Base-by-base conservation (phyloP, 2,113 vertebrate genomes). In the Anguilla japonica region DNA sequence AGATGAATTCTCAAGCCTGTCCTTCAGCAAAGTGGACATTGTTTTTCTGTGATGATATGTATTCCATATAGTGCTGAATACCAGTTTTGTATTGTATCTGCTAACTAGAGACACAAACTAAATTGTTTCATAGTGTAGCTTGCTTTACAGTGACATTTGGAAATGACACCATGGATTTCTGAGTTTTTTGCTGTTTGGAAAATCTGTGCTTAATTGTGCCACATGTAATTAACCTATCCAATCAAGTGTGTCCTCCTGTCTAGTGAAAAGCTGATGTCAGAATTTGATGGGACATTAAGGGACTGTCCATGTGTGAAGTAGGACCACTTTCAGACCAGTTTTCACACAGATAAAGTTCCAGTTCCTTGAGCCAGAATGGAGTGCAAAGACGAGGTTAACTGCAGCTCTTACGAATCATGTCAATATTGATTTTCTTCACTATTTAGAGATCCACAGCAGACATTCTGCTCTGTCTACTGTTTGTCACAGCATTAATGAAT, bases 121-220 rank as follows among this genome's bases (percentile, higher is more conserved):
- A 71, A 20, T n/a, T 6, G 20, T n/a, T n/a, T 71, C 9, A 75
- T 75, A 9, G 34, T 75, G n/a, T 34, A 34, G 71, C n/a, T 9
- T 34, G 71, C n/a, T 11, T 75, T n/a, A n/a, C 9, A 34, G 3
- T 75, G 71, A 1, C 71, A 75, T 1, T 75, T 75, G 63, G 22
- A 71, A 22, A 1, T 8, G 16, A 5, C 22, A 71, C n/a, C 20
- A 20, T 34, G n/a, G n/a, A 75, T 34, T 75, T 34, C 63, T 71
- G 93, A 96, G 91, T 94, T 75, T 75, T 71, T 75, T 75, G 71
- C 71, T 14, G 26, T 75, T 75, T 75, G 26, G n/a, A 34, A 75
- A 93, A 93, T 93, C 93, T 93, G 93, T 95, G 95, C 95, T 95
- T 95, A 95, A 96, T 95, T 95, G 94, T 93, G 93, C 92, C 92